Evolutionary conservation across 2,113 vertebrate genomes (phyloP), one percentile per base, ranked within the genome.

Genomic region (Scophthalmus maximus): DNA sequence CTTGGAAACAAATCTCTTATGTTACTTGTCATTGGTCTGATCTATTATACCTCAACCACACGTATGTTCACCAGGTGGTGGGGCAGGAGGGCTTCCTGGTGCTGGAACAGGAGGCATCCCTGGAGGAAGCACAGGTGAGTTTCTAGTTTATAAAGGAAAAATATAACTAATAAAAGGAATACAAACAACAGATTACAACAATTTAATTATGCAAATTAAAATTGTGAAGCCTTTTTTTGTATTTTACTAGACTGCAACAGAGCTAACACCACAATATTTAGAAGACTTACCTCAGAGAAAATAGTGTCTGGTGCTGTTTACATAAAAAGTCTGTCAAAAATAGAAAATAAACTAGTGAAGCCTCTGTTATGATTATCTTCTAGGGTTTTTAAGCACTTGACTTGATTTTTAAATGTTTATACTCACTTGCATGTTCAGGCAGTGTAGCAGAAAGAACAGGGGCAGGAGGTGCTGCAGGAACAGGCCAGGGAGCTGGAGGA

Each of bases 51-150:
- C 5, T 65, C 6, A 22, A 61, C 1, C 15, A 25, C 6, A 5
- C 17, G 18, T 47, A 2, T 81, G 57, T 64, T 69, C 18, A 59
- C 18, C 34, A 81, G 83, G 73, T 36, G 81, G 73, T 12, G 87
- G 73, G 36, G 66, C 5, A 12, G 22, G 74, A 53, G 65, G 52
- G 22, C 17, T 83, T 50, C 77, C 84, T n/a, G 52, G 82, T 38
- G 38, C 49, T 14, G 82, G 81, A 71, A 79, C 81, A 72, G 87
- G 78, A 51, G 74, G 85, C 2, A 12, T 65, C 15, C 14, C 4
- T 46, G 86, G 81, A 55, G 83, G 73, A 9, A 60, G 69, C 8
- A 53, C 61, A 71, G 86, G 87, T 82, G 20, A 77, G 72, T 29
- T 81, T 52, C 4, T 52, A 23, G 3, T 60, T 77, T 42, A 36